Conservation (phyloP, 2,888 invertebrate genomes). For the Apodemia duryi region DNA sequence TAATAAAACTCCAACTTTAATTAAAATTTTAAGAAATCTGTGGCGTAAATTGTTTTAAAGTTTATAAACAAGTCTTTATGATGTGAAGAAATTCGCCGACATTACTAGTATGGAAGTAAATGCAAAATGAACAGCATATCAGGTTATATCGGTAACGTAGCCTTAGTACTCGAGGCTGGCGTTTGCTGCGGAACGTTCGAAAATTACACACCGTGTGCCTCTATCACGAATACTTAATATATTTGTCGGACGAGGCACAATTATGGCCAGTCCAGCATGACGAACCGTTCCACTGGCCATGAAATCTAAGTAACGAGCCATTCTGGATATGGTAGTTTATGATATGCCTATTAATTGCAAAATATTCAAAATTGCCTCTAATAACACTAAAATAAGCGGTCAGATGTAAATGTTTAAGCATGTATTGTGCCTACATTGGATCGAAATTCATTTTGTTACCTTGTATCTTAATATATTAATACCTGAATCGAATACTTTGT, state of each 20-base stretch:
- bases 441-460: too few species aligned
- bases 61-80: too few species aligned
- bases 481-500: too few species aligned
- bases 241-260: conserved; percentile 58
- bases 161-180: conserved; percentile 28
- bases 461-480: too few species aligned
- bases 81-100: too few species aligned
- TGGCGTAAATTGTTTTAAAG: too few species aligned
- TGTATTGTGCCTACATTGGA: background rate
- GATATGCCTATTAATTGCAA: conserved; percentile 22
- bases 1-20: too few species aligned
- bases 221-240: conserved; percentile 62
- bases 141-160: conserved; percentile 6
- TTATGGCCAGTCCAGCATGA: conserved; percentile 58
- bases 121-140: conserved; percentile 8
- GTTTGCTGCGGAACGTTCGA: conserved; percentile 45
- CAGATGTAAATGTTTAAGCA: background rate
- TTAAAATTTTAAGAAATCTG: too few species aligned
- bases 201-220: conserved; percentile 50
- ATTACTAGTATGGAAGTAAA: background rate
- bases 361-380: conserved; percentile 20
- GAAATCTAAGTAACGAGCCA: conserved; percentile 31
- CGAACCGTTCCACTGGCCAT: conserved; percentile 52
- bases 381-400: background rate
- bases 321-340: conserved; percentile 25